Evolutionary conservation across 2,888 invertebrate genomes (phyloP).

Genomic region (Philonicus albiceps): DNA sequence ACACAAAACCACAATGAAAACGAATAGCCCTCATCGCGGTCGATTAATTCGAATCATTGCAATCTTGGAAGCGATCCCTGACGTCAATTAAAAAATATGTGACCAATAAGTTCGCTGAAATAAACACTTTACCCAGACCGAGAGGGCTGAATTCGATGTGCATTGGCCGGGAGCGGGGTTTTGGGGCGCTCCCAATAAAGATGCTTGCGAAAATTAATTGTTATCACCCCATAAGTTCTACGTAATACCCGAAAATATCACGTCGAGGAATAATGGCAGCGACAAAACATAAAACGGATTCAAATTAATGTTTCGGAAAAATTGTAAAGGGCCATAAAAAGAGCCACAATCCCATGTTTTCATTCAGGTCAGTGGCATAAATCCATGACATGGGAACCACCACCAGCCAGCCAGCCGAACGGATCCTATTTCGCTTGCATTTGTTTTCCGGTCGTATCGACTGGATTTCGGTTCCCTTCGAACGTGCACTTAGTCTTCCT

Average conservation of each 20-base stretch:
- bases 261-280: conserved; percentile 35
- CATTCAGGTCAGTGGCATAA: conserved; percentile 42
- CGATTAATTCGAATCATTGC: background rate
- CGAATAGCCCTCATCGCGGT: background rate
- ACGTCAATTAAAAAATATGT: conserved; percentile 15
- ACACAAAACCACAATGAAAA: background rate
- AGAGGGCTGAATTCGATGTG: background rate
- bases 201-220: conserved; percentile 38
- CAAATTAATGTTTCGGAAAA: conserved; percentile 44
- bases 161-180: background rate
- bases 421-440: background rate
- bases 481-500: conserved; percentile 17
- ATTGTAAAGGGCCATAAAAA: conserved; percentile 43
- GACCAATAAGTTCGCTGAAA: conserved; percentile 10
- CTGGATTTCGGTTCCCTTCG: conserved; percentile 27
- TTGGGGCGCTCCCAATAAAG: background rate
- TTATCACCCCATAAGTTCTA: conserved; percentile 39
- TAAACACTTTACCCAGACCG: background rate
- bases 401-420: background rate
- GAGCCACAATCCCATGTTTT: conserved; percentile 43
- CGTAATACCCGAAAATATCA: conserved; percentile 39
- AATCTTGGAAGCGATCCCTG: background rate
- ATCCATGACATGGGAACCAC: conserved; percentile 33
- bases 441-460: conserved; percentile 39
- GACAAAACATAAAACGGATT: conserved; percentile 44